These are phyloP conservation scores for Tribolium castaneum DNA, from an alignment of 1,140 invertebrate species.

Conservation along the genomic window DNA sequence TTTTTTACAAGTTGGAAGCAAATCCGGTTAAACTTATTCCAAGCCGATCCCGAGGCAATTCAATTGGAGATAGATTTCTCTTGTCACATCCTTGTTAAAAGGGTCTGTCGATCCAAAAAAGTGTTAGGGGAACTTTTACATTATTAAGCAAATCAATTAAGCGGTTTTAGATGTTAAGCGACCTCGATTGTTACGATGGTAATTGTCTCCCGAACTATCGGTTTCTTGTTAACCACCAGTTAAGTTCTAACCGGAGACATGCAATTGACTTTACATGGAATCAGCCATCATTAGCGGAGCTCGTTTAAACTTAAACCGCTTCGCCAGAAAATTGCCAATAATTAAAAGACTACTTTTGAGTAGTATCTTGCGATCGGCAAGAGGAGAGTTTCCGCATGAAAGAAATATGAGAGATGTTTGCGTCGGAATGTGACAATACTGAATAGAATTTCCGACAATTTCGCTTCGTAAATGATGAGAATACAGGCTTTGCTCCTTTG, in stretches of 20 bases:
- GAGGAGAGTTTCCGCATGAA: neutral
- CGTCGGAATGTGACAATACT: neutral
- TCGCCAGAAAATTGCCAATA: neutral
- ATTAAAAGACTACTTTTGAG: neutral
- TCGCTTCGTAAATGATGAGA: neutral
- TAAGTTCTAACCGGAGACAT: neutral
- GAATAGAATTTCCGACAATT: neutral
- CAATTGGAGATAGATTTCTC: conserved; percentile 10
- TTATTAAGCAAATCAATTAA: conserved; percentile 29
- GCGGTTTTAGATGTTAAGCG: neutral
- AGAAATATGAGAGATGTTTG: neutral
- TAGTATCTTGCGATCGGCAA: neutral
- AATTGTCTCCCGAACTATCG: conserved; percentile 2
- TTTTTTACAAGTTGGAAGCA: neutral
- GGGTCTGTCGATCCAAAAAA: neutral
- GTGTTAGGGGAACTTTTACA: neutral
- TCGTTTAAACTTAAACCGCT: neutral
- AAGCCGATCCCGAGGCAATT: neutral
- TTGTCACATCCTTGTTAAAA: conserved; percentile 16
- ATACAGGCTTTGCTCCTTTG: neutral
- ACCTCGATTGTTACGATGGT: conserved; percentile 4
- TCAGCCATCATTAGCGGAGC: neutral
- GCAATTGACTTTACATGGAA: conserved; percentile 1
- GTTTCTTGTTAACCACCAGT: conserved; percentile 1
- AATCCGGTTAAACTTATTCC: conserved; percentile 11